Conservation (phyloP, 2,888 invertebrate species). For the Dynastes tityus region DNA sequence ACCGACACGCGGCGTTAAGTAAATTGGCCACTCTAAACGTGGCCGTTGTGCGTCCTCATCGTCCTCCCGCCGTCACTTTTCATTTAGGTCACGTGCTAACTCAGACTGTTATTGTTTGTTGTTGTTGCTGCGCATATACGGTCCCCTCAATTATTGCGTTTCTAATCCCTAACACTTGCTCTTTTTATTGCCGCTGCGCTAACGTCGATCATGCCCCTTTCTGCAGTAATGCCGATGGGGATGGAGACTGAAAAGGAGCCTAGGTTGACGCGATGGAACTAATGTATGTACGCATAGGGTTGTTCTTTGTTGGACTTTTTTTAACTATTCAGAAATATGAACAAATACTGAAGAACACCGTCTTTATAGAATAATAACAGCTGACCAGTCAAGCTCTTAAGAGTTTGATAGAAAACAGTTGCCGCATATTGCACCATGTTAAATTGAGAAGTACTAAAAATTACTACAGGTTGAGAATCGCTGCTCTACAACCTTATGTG, state of each 20-base stretch:
- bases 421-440: too few relatives aligned
- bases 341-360: not conserved
- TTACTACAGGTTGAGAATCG: too few relatives aligned
- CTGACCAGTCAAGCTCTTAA: too few relatives aligned
- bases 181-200: constrained; percentile 50
- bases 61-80: constrained; percentile 63
- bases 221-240: not conserved
- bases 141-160: constrained; percentile 62
- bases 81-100: constrained; percentile 69
- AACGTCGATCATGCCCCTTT: not conserved
- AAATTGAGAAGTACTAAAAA: too few relatives aligned
- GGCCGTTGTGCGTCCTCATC: constrained; percentile 52
- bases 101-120: constrained; percentile 63
- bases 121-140: constrained; percentile 49
- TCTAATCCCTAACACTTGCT: constrained; percentile 66
- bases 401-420: too few relatives aligned
- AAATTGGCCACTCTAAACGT: constrained; percentile 45
- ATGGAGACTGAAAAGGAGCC: not conserved
- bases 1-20: constrained; percentile 7
- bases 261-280: not conserved
- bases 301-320: not conserved
- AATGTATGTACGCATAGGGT: not conserved
- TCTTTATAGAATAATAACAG: too few relatives aligned
- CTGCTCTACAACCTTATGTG: too few relatives aligned
- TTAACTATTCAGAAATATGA: not conserved